Evolutionary conservation across 2,113 vertebrate genomes (phyloP), one percentile per base, ranked within the genome.

Genomic region (Sapayoa aenigma): DNA sequence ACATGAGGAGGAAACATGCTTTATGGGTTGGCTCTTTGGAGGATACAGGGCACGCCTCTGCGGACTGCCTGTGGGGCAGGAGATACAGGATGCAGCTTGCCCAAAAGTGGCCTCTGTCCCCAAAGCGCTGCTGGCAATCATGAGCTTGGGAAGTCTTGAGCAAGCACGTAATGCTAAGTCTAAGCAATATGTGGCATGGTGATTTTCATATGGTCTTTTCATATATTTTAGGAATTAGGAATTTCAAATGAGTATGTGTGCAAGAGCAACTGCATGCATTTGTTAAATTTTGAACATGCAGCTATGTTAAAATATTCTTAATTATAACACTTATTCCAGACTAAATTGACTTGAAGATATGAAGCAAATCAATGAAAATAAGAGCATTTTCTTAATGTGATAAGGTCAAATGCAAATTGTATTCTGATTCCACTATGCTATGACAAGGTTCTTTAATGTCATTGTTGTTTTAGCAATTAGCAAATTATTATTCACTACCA

Each of bases 51-150:
- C 19, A 14, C 37, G 12, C 19, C 31, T 68, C 66, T 63, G 35
- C 27, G 65, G 60, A 56, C 28, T 2, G 9, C 28, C n/a, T 0
- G 0, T 22, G 59, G 27, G 16, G 7, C 0, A 4, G 44, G 30
- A 76, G 56, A 44, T 39, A 41, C 28, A 17, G 41, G 56, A 25
- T 31, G 9, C 20, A 41, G 50, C 55, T 63, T 12, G 1, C n/a
- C 27, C 4, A 0, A 44, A 9, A 7, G 31, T 9, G 49, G 19
- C 13, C 37, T 19, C 35, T 27, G 30, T 69, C 74, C 55, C 41
- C 42, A 65, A 72, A 75, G 44, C 60, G 6, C 17, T 50, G 28
- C 33, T 59, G 53, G 37, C 18, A 42, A 22, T 31, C 28, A 30
- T 1, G 13, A 39, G 5, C 41, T 74, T 19, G 19, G 42, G 33